Evolutionary conservation across 2,888 invertebrate genomes (phyloP).

Genomic region (Eudemis profundana): DNA sequence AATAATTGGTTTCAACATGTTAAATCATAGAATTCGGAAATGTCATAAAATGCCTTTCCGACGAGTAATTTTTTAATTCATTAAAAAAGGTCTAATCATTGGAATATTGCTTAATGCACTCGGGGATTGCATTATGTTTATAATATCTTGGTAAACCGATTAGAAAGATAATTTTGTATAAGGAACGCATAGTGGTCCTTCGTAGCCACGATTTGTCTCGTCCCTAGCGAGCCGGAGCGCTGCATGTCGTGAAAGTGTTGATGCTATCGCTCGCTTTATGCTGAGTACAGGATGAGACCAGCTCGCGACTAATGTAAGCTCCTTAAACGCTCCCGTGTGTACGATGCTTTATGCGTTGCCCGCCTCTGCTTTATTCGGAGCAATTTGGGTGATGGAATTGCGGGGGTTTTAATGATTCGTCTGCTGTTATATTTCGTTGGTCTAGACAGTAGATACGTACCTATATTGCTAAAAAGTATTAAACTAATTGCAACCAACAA

Average conservation of each 20-base stretch:
- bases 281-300: slow-evolving; percentile 61
- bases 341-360: slow-evolving; percentile 55
- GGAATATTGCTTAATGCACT: no score
- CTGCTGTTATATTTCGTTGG: slow-evolving; percentile 8
- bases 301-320: slow-evolving; percentile 70
- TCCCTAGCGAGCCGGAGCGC: slow-evolving; percentile 56
- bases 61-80: no score
- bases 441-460: slow-evolving; percentile 9
- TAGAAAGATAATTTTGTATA: no score
- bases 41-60: no score
- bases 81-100: no score
- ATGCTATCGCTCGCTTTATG: slow-evolving; percentile 65
- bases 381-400: slow-evolving; percentile 35
- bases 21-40: no score
- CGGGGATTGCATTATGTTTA: no score
- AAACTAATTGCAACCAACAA: no score
- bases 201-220: slow-evolving; percentile 40
- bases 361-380: slow-evolving; percentile 38
- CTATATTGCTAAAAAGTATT: no score
- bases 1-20: no score
- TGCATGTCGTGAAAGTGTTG: slow-evolving; percentile 71
- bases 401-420: slow-evolving; percentile 24
- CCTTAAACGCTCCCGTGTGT: slow-evolving; percentile 62
- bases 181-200: not conserved
- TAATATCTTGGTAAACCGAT: no score